Percentiles rank a stretch among this genome's conserved stretches.
Evolutionary conservation across 2,888 invertebrate genomes (phyloP).

Genomic region (Liodrosophila aerea): DNA sequence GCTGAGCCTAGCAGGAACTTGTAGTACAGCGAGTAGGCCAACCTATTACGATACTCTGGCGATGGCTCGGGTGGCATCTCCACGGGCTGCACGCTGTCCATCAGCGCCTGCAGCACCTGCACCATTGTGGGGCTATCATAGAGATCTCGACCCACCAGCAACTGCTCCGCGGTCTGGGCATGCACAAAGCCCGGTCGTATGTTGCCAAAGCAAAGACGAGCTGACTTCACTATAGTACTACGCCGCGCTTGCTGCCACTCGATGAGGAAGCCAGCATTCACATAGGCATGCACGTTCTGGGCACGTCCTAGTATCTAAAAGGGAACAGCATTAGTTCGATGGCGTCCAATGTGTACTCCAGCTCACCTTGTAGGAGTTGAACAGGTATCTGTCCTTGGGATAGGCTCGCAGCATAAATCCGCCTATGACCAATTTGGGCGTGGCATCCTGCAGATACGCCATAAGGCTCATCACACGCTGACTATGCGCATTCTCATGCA

Average conservation of each 20-base stretch:
- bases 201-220: constrained; percentile 86
- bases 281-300: constrained; percentile 90
- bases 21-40: constrained; percentile 90
- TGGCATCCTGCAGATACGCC: constrained; percentile 86
- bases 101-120: constrained; percentile 83
- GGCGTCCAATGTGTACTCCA: no score
- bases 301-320: constrained; percentile 87
- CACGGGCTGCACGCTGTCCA: constrained; percentile 86
- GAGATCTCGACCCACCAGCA: constrained; percentile 83
- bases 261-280: constrained; percentile 89
- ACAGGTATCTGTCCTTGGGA: constrained; percentile 82
- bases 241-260: constrained; percentile 74
- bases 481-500: constrained; percentile 72
- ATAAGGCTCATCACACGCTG: constrained; percentile 83
- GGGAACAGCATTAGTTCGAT: no score
- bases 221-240: constrained; percentile 64
- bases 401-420: constrained; percentile 85
- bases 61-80: constrained; percentile 86
- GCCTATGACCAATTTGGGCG: constrained; percentile 85
- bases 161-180: constrained; percentile 84
- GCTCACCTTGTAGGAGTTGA: constrained; percentile 87
- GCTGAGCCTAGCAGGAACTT: constrained; percentile 86
- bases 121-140: constrained; percentile 78
- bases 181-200: constrained; percentile 84
- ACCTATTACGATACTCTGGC: constrained; percentile 86